Conservation (phyloP, 2,888 invertebrate species). For the Clostera curtula region DNA sequence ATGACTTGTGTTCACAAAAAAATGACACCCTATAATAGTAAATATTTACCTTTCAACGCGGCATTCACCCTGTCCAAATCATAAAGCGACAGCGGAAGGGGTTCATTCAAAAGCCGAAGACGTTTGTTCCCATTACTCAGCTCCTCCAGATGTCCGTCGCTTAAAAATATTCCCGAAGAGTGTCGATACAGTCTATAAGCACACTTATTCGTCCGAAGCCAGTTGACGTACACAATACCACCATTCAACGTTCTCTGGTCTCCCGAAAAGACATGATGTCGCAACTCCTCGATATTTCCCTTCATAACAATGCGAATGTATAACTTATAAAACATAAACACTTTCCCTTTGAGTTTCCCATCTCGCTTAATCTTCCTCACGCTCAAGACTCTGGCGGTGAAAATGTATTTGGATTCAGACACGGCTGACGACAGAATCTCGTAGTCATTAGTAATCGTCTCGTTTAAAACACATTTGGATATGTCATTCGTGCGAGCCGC, state of each 20-base stretch:
- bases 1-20: conserved; percentile 40
- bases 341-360: conserved; percentile 46
- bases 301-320: conserved; percentile 64
- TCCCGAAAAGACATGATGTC: conserved; percentile 55
- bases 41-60: conserved; percentile 71
- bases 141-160: conserved; percentile 57
- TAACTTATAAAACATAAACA: conserved; percentile 65
- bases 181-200: conserved; percentile 65
- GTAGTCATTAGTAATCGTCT: conserved; percentile 73
- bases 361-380: conserved; percentile 67
- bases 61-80: conserved; percentile 71
- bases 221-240: conserved; percentile 63
- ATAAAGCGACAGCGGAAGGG: conserved; percentile 65
- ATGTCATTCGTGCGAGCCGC: conserved; percentile 61
- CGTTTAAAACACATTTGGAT: conserved; percentile 69
- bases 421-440: conserved; percentile 71
- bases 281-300: conserved; percentile 57
- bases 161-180: conserved; percentile 68
- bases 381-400: conserved; percentile 65
- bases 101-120: conserved; percentile 64
- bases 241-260: conserved; percentile 59
- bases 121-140: conserved; percentile 45
- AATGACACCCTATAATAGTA: conserved; percentile 48
- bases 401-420: conserved; percentile 71
- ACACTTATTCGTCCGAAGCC: conserved; percentile 64